Evolutionary conservation across 2,888 invertebrate species (phyloP).

Genomic region (Caenorhabditis japonica): DNA sequence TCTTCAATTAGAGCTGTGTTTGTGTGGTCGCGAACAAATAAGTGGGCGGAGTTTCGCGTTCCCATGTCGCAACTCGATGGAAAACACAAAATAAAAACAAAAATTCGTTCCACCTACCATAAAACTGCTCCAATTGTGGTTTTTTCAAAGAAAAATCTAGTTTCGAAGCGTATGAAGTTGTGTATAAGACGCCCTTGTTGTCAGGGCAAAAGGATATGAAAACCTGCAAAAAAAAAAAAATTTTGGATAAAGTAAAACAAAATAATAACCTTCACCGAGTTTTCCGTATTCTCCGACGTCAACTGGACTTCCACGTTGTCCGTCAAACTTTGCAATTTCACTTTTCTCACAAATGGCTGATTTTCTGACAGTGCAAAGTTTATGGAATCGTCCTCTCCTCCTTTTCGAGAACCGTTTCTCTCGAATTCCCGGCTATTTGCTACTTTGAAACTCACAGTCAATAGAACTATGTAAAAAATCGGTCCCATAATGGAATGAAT

Average conservation of each 20-base stretch:
- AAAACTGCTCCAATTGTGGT: constrained; percentile 36
- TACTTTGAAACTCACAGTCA: no score
- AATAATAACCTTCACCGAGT: constrained; percentile 20
- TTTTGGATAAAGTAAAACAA: neutral
- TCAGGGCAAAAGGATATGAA: constrained; percentile 30
- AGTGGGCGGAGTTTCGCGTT: no score
- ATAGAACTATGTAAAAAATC: no score
- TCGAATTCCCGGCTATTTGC: no score
- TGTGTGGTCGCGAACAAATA: no score
- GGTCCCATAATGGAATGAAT: no score
- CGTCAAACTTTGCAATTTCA: constrained; percentile 24
- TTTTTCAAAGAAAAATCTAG: constrained; percentile 23
- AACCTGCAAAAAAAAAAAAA: constrained; percentile 11
- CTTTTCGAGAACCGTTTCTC: no score
- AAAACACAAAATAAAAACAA: neutral
- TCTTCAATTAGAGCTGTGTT: no score
- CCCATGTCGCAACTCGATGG: no score
- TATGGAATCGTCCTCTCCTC: no score
- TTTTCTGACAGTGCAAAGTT: constrained; percentile 20
- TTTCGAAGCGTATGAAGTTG: constrained; percentile 21
- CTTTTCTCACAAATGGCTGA: constrained; percentile 7
- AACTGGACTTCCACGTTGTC: constrained; percentile 17
- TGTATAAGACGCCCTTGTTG: constrained; percentile 24
- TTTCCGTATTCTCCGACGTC: constrained; percentile 25
- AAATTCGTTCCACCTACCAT: constrained; percentile 10